Evolutionary conservation across 2,888 invertebrate genomes (phyloP), one percentile per base, ranked within the genome.

Genomic region (Pandemis corylana): DNA sequence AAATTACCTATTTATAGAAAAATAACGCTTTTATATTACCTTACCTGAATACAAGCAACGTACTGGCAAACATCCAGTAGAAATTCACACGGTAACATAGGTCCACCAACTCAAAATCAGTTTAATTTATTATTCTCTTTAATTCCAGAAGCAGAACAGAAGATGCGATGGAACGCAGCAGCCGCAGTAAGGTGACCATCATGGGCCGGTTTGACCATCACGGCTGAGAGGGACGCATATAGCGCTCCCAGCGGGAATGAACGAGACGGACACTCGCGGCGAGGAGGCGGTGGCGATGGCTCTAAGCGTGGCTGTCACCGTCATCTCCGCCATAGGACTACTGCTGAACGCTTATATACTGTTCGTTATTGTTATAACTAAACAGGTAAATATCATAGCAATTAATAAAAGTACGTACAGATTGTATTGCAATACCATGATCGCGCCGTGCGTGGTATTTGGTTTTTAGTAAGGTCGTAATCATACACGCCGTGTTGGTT

Each of bases 291-390:
- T 95, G 93, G 94, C 95, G 88, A 94, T 96, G 91, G 95, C 95
- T 89, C 95, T 96, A 83, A 96, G 95, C 89, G 95, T 96, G 82
- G 95, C 96, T 84, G 95, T 97, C 87, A 96, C 96, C 90, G 95
- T 96, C 87, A 95, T 96, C 89, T 96, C 96, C 85, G 93, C 96
- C 80, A 90, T 96, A 81, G 97, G 97, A 81, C 94, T 97, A 79
- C 91, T 97, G 80, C 95, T 97, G 85, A 97, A 97, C 91, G 96
- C 95, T 68, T 97, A 97, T 88, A 96, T 97, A 84, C 91, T 97
- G 56, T 94, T 97, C 83, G 95, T 97, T 83, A 96, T 97, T 76
- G 90, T 97, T 68, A 95, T 97, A 75, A 96, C 96, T 71, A 96
- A 96, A 91, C 96, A 96, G 96, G 96, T 96, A 85, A 83, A 46